Evolutionary conservation across 2,797 vertebrate genomes (phyloP), one percentile per base, ranked within the genome.

Genomic region (Dermochelys coriacea): DNA sequence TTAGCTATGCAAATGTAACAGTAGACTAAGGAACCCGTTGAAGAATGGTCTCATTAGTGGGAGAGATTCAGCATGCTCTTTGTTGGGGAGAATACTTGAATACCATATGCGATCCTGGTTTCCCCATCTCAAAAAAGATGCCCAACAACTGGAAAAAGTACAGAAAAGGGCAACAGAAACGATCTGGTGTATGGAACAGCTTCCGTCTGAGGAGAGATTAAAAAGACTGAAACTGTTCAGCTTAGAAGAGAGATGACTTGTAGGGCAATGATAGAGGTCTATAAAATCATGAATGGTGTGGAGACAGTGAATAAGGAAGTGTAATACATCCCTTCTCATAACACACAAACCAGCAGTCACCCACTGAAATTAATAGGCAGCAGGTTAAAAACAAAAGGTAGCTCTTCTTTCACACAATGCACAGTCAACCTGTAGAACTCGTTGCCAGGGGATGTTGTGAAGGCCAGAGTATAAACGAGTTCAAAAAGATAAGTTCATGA

Each of bases 1-100:
- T 93, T 83, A 91, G 74, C 59, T 75, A 19, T 83, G 86, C 86
- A 91, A 94, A 88, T 71, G n/a, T 82, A 83, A 71, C 85, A 29
- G 83, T 0, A 7, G 91, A 91, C 94, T 82, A 84, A 80, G n/a
- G 84, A 90, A 86, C 5, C 0, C 54, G 10, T 25, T 37, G 74
- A 85, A 90, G 74, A 52, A 74, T 10, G 86, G 85, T 84, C 64
- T 79, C 74, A 88, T 91, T 57, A 49, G 87, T 78, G 5, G 84
- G 86, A 89, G 94, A 88, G 80, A 88, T 75, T 77, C 77, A 86
- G 34, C 54, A 34, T 80, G 41, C 57, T 91, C 86, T 80, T 50
- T 12, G 86, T 68, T 0, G 1, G 68, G 83, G 79, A 71, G 10
- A 71, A 71, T 41, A 37, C 10, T 71, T 68, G 18, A 71, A 71